Percentiles rank a stretch among this genome's conserved stretches.
Conservation (phyloP, 1,140 invertebrate genomes). For the Apis florea region DNA sequence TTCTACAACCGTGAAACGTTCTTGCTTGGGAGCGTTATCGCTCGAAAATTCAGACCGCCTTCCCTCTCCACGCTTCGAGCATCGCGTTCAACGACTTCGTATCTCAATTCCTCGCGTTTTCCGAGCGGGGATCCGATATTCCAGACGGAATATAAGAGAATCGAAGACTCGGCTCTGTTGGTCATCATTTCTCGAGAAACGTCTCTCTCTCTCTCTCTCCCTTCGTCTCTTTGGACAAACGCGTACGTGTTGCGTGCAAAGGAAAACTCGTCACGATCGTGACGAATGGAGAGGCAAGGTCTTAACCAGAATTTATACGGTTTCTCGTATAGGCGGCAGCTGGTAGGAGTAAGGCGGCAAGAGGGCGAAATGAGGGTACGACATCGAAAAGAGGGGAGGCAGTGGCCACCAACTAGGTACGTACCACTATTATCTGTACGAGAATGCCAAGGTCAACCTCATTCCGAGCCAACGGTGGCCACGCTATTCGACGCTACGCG, state of each 20-base stretch:
- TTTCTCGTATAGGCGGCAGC: constrained; percentile 25
- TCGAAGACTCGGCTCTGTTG: neutral
- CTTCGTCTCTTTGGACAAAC: constrained; percentile 17
- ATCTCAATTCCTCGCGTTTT: neutral
- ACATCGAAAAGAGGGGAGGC: constrained; percentile 44
- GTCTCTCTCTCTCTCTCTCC: too few species aligned
- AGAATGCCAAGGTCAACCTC: constrained; percentile 78
- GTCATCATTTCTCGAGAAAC: neutral
- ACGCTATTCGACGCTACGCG: constrained; percentile 50
- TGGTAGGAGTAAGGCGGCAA: constrained; percentile 19
- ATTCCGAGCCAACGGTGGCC: constrained; percentile 68
- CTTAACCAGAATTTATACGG: constrained; percentile 26
- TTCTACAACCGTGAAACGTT: too few species aligned
- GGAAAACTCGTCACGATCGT: constrained; percentile 47
- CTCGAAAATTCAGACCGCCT: neutral
- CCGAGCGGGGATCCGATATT: neutral
- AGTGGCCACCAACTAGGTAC: constrained; percentile 42
- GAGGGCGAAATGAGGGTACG: constrained; percentile 51
- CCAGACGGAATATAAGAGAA: constrained; percentile 3
- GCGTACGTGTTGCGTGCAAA: neutral
- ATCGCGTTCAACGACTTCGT: constrained; percentile 18
- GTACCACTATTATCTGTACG: constrained; percentile 58
- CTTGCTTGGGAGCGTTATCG: too few species aligned
- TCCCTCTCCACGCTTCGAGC: neutral
- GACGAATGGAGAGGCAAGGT: constrained; percentile 19